Evolutionary conservation across 2,797 vertebrate genomes (phyloP).

Genomic region (Sebastes iracundus): DNA sequence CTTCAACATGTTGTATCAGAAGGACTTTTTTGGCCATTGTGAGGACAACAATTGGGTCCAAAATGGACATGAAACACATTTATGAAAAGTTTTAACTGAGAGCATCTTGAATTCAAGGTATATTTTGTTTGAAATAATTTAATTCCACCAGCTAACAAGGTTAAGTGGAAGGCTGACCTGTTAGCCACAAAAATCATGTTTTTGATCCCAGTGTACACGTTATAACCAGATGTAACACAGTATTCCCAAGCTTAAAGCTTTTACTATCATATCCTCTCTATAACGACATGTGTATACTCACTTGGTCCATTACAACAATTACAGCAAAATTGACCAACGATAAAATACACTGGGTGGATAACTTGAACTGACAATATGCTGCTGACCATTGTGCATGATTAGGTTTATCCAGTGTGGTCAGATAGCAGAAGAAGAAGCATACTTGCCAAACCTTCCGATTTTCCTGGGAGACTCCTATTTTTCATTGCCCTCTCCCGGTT

Average conservation of each 20-base stretch:
- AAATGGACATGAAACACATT: neutral
- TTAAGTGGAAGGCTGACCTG: neutral
- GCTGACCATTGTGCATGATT: neutral
- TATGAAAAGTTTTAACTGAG: neutral
- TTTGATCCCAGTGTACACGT: conserved; percentile 9
- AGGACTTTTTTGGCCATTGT: neutral
- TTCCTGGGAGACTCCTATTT: too few relatives aligned
- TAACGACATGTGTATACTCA: neutral
- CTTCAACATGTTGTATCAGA: neutral
- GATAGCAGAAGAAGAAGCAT: too few relatives aligned
- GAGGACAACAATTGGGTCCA: neutral
- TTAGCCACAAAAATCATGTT: neutral
- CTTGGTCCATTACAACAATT: neutral
- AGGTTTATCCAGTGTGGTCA: neutral
- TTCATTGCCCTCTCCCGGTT: too few relatives aligned
- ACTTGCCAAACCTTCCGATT: too few relatives aligned
- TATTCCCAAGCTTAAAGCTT: neutral
- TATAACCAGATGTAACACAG: neutral
- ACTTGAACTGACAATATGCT: neutral
- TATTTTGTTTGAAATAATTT: neutral
- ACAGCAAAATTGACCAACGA: neutral
- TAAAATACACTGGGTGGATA: neutral
- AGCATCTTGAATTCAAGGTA: neutral
- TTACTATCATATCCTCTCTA: neutral
- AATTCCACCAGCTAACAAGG: neutral